These are phyloP conservation scores for Acrocyrtus sp. DNA, from an alignment of 2,888 invertebrate species.

Conservation along the genomic window DNA sequence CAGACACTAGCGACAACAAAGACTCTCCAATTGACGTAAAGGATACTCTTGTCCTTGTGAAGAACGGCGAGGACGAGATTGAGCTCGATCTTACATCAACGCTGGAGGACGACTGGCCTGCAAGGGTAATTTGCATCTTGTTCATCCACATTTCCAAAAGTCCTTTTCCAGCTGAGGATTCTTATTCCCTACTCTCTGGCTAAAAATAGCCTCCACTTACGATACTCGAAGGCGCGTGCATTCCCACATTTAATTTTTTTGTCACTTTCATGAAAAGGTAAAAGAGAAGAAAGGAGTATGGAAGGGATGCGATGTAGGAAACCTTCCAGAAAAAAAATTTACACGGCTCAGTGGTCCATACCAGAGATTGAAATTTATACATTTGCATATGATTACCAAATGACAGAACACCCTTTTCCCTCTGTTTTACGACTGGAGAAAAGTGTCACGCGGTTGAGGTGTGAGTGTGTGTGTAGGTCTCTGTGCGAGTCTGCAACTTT, in stretches of 20 bases:
- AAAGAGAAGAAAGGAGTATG: no score
- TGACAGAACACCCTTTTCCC: conserved; percentile 25
- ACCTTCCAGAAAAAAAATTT: no score
- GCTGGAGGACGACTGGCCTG: conserved; percentile 58
- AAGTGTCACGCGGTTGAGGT: neutral
- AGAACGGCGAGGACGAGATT: conserved; percentile 52
- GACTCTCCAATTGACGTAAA: conserved; percentile 21
- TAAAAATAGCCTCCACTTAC: no score
- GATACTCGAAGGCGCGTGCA: no score
- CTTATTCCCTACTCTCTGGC: no score
- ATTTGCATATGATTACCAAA: conserved; percentile 49
- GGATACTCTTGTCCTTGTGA: conserved; percentile 48
- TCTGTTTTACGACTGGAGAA: conserved; percentile 26
- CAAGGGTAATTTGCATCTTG: conserved; percentile 57
- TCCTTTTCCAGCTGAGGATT: no score
- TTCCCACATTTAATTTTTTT: no score
- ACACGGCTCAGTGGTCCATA: no score
- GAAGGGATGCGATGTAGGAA: no score
- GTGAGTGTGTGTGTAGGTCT: neutral
- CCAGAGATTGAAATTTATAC: conserved; percentile 50
- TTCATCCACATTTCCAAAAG: no score
- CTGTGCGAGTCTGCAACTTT: neutral
- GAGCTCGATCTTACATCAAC: conserved; percentile 57
- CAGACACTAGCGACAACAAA: conserved; percentile 40
- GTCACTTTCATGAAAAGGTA: no score